Evolutionary conservation across 2,888 invertebrate genomes (phyloP), one percentile per base, ranked within the genome.

Genomic region (Cordilura impudica): DNA sequence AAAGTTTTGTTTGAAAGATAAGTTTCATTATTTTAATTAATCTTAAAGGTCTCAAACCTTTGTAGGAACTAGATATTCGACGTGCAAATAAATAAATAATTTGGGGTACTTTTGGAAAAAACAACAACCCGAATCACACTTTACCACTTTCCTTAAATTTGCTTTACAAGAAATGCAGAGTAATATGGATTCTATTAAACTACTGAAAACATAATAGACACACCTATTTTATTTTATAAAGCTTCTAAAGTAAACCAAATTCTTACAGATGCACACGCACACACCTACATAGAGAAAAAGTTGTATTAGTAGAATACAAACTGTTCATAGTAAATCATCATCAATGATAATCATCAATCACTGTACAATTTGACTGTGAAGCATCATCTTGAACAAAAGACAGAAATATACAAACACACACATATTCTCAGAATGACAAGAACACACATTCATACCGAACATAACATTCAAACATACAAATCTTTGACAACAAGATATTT

Each of bases 271-370:
- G 5, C n/a, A 35, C 29, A 12, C 23, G 18, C 29, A 19, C n/a
- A 23, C 12, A 12, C 10, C 49, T 16, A 21, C 26, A 26, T 12
- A 60, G 19, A 16, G 4, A 31, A 65, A 53, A 35, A 18, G 14
- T 66, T n/a, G n/a, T 49, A 21, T 10, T 8, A 49, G 1, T 16
- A 45, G 18, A 49, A 21, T 49, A 8, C 12, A 39, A 43, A 65
- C 49, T 51, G 35, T 12, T 51, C 14, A 8, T 12, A 39, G 60
- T 39, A 66, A 70, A 78, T 74, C 58, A 78, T 53, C 47, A 74
- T 74, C 54, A 60, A 23, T 49, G 54, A 71, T 78, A 74, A 74
- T 71, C 74, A 74, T 78, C 74, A 78, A 78, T 78, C 74, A 78
- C 47, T 66, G 47, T 60, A 45, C 35, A 60, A 45, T 70, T 66